A percentile compares a stretch with the other conserved stretches of the same genome.
Evolutionary conservation across 1,140 invertebrate species (phyloP).

Genomic region (Drosophila tristis): DNA sequence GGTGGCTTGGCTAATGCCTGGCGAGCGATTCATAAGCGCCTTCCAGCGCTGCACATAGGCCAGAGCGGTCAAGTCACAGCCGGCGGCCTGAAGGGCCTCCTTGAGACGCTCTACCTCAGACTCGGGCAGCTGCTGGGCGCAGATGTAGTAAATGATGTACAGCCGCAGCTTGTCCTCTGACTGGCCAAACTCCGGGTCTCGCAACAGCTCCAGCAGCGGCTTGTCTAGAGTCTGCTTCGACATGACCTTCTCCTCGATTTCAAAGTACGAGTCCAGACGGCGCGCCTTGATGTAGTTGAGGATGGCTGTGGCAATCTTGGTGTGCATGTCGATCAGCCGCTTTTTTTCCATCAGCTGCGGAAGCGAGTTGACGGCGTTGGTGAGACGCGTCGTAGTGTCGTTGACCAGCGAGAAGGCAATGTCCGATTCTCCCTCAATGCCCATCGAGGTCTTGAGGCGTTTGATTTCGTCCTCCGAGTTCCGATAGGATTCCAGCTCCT

Average conservation of each 20-base stretch:
- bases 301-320: constrained; percentile 97
- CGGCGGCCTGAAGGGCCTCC: constrained; percentile 90
- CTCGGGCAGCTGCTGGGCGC: constrained; percentile 91
- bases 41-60: constrained; percentile 96
- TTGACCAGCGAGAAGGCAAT: constrained; percentile 92
- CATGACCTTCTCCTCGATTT: constrained; percentile 99
- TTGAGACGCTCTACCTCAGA: constrained; percentile 93
- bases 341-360: constrained; percentile 99
- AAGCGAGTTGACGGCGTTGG: constrained; percentile 96
- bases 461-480: constrained; percentile 98
- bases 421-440: constrained; percentile 91
- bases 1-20: constrained; percentile 85
- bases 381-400: constrained; percentile 97
- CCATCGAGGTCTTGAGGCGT: constrained; percentile 96
- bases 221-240: constrained; percentile 91
- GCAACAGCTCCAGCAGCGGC: constrained; percentile 91
- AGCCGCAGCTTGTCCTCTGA: constrained; percentile 97
- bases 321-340: constrained; percentile 98
- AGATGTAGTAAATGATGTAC: constrained; percentile 97
- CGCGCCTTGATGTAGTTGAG: constrained; percentile 93
- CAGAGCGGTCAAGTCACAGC: constrained; percentile 93
- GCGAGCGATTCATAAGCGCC: constrained; percentile 73
- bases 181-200: constrained; percentile 94
- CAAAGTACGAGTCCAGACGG: constrained; percentile 97
- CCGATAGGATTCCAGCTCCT: constrained; percentile 97